phyloP scores from a whole-genome alignment of 1,140 invertebrate genomes.

The Achatina immaculata region DNA sequence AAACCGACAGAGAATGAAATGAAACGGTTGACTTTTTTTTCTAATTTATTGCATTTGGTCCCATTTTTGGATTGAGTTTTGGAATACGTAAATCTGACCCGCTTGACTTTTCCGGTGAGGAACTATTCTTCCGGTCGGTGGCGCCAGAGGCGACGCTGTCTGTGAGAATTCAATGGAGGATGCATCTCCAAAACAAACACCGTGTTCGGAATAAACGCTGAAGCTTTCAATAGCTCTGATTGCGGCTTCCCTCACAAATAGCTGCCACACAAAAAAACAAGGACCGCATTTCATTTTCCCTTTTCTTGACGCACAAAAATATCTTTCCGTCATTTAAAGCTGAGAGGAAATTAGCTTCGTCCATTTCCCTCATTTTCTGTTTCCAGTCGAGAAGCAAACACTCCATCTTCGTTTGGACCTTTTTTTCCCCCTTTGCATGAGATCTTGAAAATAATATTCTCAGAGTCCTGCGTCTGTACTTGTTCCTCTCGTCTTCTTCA shows the following conservation, averaged over 20 bases:
- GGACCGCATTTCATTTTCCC: not conserved
- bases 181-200: slow-evolving; percentile 18
- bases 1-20: too few relatives aligned
- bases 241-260: slow-evolving; percentile 16
- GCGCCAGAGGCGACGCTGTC: slow-evolving; percentile 4
- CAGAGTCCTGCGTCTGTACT: not conserved
- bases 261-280: slow-evolving; percentile 10
- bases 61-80: not conserved
- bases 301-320: not conserved
- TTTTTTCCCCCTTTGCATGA: not conserved
- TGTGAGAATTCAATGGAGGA: slow-evolving; percentile 1
- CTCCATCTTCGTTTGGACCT: not conserved
- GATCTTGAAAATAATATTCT: not conserved
- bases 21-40: too few relatives aligned
- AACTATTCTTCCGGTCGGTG: not conserved
- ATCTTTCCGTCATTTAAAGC: slow-evolving; percentile 9
- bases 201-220: slow-evolving; percentile 1
- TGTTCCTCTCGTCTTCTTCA: not conserved
- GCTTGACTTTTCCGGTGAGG: not conserved
- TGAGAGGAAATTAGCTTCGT: not conserved
- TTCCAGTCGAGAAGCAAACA: slow-evolving; percentile 13
- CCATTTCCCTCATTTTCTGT: slow-evolving; percentile 9
- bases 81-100: not conserved
- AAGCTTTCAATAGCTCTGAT: slow-evolving; percentile 8
- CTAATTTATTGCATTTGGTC: not conserved